phyloP scores from a whole-genome alignment of 2,888 invertebrate genomes.

The Mimumesa dahlbomi region DNA sequence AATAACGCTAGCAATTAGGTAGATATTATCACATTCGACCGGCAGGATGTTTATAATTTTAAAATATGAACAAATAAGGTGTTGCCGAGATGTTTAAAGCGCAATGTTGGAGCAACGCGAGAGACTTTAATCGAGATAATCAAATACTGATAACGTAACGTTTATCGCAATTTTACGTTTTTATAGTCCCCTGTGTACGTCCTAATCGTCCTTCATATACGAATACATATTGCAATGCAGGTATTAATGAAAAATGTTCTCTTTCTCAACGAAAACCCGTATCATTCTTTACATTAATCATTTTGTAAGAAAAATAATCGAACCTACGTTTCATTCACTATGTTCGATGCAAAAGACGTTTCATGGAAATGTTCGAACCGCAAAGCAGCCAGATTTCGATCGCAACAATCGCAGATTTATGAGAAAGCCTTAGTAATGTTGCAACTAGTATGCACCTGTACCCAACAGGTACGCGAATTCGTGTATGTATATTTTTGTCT shows the following conservation, averaged over 20 bases:
- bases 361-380: too few species aligned
- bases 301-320: too few species aligned
- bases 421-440: background rate
- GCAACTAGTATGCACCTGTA: background rate
- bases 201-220: background rate
- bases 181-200: background rate
- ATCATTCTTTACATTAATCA: too few species aligned
- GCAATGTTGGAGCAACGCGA: background rate
- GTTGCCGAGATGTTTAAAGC: background rate
- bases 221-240: background rate
- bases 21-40: background rate
- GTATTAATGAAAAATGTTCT: background rate
- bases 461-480: conserved; percentile 6
- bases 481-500: conserved; percentile 6
- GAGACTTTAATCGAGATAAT: background rate
- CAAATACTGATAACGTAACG: background rate
- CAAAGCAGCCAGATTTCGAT: too few species aligned
- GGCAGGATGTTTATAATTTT: background rate
- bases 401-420: background rate
- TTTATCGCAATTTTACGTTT: background rate
- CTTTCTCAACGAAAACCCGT: too few species aligned
- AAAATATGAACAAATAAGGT: background rate
- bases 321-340: too few species aligned
- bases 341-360: too few species aligned
- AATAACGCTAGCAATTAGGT: background rate